A percentile compares a stretch with the other conserved stretches of the same genome.
Evolutionary conservation across 92 coral and sea anemone species (phyloP).

Genomic region (Epizoanthus rinbou): DNA sequence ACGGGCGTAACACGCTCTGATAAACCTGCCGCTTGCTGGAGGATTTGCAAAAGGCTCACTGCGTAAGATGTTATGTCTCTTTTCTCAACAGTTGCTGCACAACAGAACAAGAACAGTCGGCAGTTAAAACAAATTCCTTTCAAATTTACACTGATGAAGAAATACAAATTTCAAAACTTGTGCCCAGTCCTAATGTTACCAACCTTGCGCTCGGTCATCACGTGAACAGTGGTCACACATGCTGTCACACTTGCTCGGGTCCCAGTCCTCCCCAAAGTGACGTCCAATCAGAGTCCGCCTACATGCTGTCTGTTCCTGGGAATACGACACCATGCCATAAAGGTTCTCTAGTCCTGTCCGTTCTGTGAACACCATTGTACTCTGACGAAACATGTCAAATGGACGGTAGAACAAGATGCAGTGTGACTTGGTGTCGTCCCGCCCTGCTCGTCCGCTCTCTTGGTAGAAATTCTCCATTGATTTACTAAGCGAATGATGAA

Average conservation of each 20-base stretch:
- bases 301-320: constrained; percentile 74
- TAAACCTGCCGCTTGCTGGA: constrained; percentile 72
- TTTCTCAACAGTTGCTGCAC: constrained; percentile 30
- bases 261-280: constrained; percentile 95
- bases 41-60: constrained; percentile 65
- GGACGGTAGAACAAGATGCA: constrained; percentile 92
- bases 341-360: constrained; percentile 93
- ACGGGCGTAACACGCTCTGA: constrained; percentile 88
- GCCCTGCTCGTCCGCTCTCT: constrained; percentile 95
- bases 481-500: constrained; percentile 92
- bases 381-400: constrained; percentile 84
- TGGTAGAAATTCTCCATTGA: constrained; percentile 98
- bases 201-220: constrained; percentile 45
- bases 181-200: not conserved
- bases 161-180: no score
- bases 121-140: no score
- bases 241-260: constrained; percentile 67
- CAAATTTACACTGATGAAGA: no score
- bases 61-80: constrained; percentile 75
- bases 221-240: constrained; percentile 91
- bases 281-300: constrained; percentile 90
- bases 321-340: constrained; percentile 81
- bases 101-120: not conserved
- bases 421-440: constrained; percentile 74
- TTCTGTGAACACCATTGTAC: constrained; percentile 91